Evolutionary conservation across 2,113 vertebrate species (phyloP), one percentile per base, ranked within the genome.

Genomic region (Nerophis ophidion): DNA sequence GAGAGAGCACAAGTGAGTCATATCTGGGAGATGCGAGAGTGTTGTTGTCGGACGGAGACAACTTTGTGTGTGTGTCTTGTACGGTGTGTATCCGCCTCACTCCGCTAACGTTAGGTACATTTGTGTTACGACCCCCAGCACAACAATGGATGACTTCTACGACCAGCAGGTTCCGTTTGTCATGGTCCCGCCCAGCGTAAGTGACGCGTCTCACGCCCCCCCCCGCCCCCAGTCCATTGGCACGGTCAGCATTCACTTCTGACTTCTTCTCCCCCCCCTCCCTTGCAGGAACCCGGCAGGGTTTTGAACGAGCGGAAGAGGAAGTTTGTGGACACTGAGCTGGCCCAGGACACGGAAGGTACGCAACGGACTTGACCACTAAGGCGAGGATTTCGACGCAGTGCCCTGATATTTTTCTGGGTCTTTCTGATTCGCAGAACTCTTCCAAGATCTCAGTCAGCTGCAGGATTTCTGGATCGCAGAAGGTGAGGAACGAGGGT

Each of bases 381-480:
- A 16, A 33, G 44, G 8, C 26, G 7, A 14, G 9, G 12, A 38
- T 49, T 12, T 8, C 11, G 33, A 17, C 11, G 26, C 8, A 10
- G 3, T 34, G 0, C 0, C 7, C 42, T 66, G 13, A 56, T 16
- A 4, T 60, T 26, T 4, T 26, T 26, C 2, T 45, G 33, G 50
- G 12, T 3, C 8, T n/a, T 16, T n/a, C 63, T 57, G 0, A 7
- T 66, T 70, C 48, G 73, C 64, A 98, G 96, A 98, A 81, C 91
- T 98, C 75, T 98, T 98, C 87, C 96, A 98, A 85, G 96, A 98
- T 88, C 93, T 98, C 77, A 95, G 95, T 85, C 95, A 94, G 82
- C 92, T 98, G 58, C 96, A 98, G 71, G 96, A 98, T 88, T 93
- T 96, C 89, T 98, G 96, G 96, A 93, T 98, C 70, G 95, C 95